A percentile compares a stretch with the other conserved stretches of the same genome.
These are phyloP conservation scores for Prorops nasuta DNA, from an alignment of 1,140 invertebrate genomes.

Conservation along the genomic window DNA sequence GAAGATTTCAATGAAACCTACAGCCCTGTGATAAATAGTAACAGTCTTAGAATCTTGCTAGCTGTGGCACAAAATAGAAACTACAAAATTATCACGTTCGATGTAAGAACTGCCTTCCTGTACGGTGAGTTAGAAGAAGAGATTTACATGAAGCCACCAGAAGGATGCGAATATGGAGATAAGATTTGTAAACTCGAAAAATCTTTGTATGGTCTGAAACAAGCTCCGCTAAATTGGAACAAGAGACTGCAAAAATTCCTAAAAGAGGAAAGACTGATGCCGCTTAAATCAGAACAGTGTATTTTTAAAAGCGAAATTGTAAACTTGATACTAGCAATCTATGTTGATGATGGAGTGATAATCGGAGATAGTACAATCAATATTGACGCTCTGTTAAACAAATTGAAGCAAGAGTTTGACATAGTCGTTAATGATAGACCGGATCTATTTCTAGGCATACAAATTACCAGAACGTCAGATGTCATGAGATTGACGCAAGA, in stretches of 20 bases:
- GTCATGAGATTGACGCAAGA: background rate
- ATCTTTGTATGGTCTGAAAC: conserved; percentile 5
- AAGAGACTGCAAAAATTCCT: background rate
- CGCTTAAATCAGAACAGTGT: background rate
- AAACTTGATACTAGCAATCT: background rate
- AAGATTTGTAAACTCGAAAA: conserved; percentile 4
- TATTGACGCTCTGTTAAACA: too few species aligned
- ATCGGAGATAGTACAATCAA: too few species aligned
- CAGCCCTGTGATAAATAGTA: conserved; percentile 21
- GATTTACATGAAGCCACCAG: conserved; percentile 29
- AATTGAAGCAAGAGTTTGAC: too few species aligned
- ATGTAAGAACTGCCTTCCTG: conserved; percentile 24
- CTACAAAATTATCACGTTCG: conserved; percentile 24
- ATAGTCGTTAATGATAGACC: background rate
- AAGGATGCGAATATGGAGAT: background rate
- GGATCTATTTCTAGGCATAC: conserved; percentile 3
- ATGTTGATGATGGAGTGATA: background rate
- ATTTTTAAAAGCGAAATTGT: background rate
- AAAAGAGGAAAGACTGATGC: background rate
- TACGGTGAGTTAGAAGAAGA: conserved; percentile 25
- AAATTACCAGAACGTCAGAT: background rate
- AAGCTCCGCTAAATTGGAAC: conserved; percentile 3
- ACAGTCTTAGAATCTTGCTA: conserved; percentile 29
- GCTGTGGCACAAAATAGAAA: conserved; percentile 19
- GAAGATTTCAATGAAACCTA: conserved; percentile 33